Evolutionary conservation across 2,797 vertebrate species (phyloP).

Genomic region (Melanitta fusca): DNA sequence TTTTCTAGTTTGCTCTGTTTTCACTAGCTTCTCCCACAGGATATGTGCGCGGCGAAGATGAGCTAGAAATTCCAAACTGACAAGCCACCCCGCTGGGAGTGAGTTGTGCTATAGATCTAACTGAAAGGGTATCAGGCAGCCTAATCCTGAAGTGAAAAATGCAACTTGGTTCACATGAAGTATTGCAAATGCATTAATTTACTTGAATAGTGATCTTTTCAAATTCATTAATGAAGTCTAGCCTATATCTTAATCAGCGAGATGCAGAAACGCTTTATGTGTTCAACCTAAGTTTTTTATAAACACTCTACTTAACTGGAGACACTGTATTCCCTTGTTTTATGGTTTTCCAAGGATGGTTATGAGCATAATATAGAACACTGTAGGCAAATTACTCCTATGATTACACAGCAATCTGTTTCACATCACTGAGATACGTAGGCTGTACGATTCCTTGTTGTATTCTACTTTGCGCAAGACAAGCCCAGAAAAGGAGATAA

Average conservation of each 20-base stretch:
- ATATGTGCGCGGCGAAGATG: not conserved
- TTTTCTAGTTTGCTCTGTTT: not conserved
- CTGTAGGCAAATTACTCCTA: not conserved
- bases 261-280: not conserved
- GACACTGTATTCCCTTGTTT: not conserved
- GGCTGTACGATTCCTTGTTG: not conserved
- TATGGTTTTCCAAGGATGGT: not conserved
- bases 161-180: not conserved
- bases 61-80: not conserved
- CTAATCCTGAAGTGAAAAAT: not conserved
- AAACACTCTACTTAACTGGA: not conserved
- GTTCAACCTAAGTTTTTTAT: not conserved
- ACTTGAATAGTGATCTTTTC: not conserved
- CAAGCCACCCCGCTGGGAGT: not conserved
- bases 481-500: not conserved
- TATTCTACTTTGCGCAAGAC: not conserved
- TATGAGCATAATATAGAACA: not conserved
- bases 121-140: not conserved
- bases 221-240: not conserved
- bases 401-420: not conserved
- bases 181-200: not conserved
- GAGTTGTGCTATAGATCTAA: not conserved
- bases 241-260: not conserved
- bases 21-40: not conserved
- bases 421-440: not conserved